These are phyloP conservation scores for Pseudocheirus occidentalis DNA, from an alignment of 2,797 vertebrate species.

Conservation along the genomic window DNA sequence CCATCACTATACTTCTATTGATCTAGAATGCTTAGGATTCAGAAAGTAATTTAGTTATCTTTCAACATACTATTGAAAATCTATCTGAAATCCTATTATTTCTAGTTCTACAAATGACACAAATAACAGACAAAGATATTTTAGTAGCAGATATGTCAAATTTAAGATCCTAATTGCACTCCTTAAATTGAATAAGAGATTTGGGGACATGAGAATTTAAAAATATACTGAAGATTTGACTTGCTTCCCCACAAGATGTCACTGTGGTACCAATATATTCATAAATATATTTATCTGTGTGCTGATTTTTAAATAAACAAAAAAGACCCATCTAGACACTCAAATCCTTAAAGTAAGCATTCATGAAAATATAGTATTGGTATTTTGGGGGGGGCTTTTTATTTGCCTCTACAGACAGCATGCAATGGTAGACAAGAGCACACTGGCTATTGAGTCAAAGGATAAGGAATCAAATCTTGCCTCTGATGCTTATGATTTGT, in stretches of 20 bases:
- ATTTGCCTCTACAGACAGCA: not conserved
- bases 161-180: constrained; percentile 1
- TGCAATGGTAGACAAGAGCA: not conserved
- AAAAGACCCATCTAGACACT: not conserved
- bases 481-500: not conserved
- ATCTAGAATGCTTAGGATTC: constrained; percentile 28
- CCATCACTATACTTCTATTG: not conserved
- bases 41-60: constrained; percentile 49
- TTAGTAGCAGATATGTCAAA: not conserved
- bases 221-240: constrained; percentile 25
- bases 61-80: constrained; percentile 3
- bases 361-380: not conserved
- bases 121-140: constrained; percentile 25
- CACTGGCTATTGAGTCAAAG: not conserved
- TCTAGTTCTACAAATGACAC: constrained; percentile 21
- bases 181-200: constrained; percentile 35
- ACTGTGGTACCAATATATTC: constrained; percentile 63
- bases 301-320: constrained; percentile 33
- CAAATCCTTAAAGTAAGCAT: constrained; percentile 15
- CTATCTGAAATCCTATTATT: constrained; percentile 3
- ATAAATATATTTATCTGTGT: constrained; percentile 62
- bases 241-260: constrained; percentile 72
- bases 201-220: constrained; percentile 25
- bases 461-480: not conserved
- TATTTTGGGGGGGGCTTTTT: not conserved